Conservation (phyloP, 2,113 vertebrate species). For the Indri indri region DNA sequence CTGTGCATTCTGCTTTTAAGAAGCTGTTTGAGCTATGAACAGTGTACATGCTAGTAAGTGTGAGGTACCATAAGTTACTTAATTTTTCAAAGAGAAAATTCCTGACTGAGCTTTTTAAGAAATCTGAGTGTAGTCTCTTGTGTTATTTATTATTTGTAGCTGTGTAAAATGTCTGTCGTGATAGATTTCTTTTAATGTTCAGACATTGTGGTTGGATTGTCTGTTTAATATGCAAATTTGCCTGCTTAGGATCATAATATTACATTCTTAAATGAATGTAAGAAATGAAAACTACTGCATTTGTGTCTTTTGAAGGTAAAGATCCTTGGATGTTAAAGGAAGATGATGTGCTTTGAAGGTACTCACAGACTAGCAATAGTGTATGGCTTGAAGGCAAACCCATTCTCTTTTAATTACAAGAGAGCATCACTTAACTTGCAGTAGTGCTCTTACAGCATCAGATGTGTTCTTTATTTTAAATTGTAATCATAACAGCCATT, state of each 20-base stretch:
- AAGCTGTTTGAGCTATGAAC: slow-evolving; percentile 62
- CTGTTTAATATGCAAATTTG: slow-evolving; percentile 80
- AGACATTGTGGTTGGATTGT: slow-evolving; percentile 75
- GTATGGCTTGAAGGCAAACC: slow-evolving; percentile 68
- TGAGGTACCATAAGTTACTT: slow-evolving; percentile 71
- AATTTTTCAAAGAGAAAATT: slow-evolving; percentile 70
- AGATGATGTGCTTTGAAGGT: slow-evolving; percentile 70
- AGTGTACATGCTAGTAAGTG: slow-evolving; percentile 65
- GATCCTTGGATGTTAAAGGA: slow-evolving; percentile 79
- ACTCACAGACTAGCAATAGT: slow-evolving; percentile 72
- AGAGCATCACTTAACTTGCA: slow-evolving; percentile 63
- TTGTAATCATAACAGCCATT: slow-evolving; percentile 71
- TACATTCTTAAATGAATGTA: slow-evolving; percentile 83
- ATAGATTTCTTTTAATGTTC: slow-evolving; percentile 83
- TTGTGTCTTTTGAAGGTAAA: slow-evolving; percentile 81
- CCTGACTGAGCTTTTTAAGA: slow-evolving; percentile 77
- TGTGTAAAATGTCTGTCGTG: slow-evolving; percentile 82
- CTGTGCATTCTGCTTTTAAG: slow-evolving; percentile 61
- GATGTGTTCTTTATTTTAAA: slow-evolving; percentile 78
- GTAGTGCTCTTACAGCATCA: slow-evolving; percentile 67
- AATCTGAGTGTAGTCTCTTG: slow-evolving; percentile 80
- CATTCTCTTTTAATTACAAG: slow-evolving; percentile 54
- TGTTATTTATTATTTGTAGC: slow-evolving; percentile 86
- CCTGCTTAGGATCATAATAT: slow-evolving; percentile 81
- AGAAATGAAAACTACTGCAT: slow-evolving; percentile 79